Evolutionary conservation across 2,113 vertebrate species (phyloP), one percentile per base, ranked within the genome.

Genomic region (Alligator sinensis): DNA sequence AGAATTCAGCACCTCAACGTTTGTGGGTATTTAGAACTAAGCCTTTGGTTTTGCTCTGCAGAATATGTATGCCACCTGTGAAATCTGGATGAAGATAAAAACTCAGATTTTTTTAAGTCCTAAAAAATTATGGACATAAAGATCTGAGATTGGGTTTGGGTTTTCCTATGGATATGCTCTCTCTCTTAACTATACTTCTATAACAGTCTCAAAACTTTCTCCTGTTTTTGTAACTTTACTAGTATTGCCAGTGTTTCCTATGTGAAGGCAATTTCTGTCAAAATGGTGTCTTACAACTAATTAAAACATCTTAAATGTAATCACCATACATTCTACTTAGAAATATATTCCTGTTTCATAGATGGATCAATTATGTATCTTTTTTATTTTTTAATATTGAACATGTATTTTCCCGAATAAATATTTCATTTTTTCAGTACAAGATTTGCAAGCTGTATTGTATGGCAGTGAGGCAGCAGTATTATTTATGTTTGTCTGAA

Each of bases 31-130:
- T 60, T 22, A 5, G 54, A 7, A 14, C 5, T 4, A 30, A 28
- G 30, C 54, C 54, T 64, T 64, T 64, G 63, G 57, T 27, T 63
- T 59, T 54, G 57, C 89, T 27, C 11, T 25, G 63, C 19, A 1
- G 0, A 4, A 2, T 7, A 38, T 19, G 9, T 63, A 1, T 25
- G 22, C 9, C 14, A 28, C 3, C 30, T 64, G 63, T 28, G 63
- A 63, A 63, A 63, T 63, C 25, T 47, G 0, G 5, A 15, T 9
- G 1, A 15, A 47, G 64, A 13, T 9, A 9, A 25, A 54, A 19
- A 19, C 12, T 13, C 21, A 2, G 14, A 28, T 80, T 74, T 54
- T 62, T 28, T 4, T 3, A 2, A 63, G 21, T 11, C 78, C 21
- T 60, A 28, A 60, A 72, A 64, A 34, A 54, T 30, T 61, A 10